Conservation (phyloP, 2,797 vertebrate species). For the Odontamblyopus rebecca region DNA sequence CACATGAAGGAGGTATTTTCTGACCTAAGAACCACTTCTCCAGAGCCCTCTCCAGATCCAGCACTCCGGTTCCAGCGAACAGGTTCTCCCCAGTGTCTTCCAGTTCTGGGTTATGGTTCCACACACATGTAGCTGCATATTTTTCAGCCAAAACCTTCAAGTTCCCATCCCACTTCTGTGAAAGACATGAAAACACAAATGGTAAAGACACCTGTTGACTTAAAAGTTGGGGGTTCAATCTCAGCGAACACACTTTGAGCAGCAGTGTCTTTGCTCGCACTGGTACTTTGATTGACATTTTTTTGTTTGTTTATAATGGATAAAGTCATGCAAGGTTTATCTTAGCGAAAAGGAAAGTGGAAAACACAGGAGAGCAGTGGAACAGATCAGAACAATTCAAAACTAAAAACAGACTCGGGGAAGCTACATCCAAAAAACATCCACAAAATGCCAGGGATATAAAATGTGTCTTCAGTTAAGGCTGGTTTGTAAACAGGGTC, state of each 20-base stretch:
- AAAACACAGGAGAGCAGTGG: too few species aligned
- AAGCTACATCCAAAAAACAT: too few species aligned
- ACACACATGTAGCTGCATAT: constrained; percentile 67
- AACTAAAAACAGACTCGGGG: too few species aligned
- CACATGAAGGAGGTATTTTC: background rate
- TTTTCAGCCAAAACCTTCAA: constrained; percentile 60
- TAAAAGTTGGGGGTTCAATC: background rate
- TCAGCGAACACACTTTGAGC: background rate
- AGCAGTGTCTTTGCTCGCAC: too few species aligned
- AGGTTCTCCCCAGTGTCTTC: constrained; percentile 72
- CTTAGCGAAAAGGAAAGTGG: too few species aligned
- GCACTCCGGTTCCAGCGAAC: constrained; percentile 28
- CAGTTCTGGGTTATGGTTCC: constrained; percentile 69
- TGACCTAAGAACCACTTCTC: constrained; percentile 72
- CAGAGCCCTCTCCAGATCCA: constrained; percentile 53
- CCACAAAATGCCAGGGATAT: background rate
- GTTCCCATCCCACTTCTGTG: constrained; percentile 67
- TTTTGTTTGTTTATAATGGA: too few species aligned
- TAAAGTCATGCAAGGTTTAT: too few species aligned
- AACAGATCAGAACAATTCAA: too few species aligned
- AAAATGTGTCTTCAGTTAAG: background rate
- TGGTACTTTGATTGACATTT: too few species aligned
- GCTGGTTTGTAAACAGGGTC: background rate
- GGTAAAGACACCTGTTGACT: background rate
- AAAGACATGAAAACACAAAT: background rate